Evolutionary conservation across 2,888 invertebrate genomes (phyloP), one percentile per base, ranked within the genome.

Genomic region (Chromoteleia sp.): DNA sequence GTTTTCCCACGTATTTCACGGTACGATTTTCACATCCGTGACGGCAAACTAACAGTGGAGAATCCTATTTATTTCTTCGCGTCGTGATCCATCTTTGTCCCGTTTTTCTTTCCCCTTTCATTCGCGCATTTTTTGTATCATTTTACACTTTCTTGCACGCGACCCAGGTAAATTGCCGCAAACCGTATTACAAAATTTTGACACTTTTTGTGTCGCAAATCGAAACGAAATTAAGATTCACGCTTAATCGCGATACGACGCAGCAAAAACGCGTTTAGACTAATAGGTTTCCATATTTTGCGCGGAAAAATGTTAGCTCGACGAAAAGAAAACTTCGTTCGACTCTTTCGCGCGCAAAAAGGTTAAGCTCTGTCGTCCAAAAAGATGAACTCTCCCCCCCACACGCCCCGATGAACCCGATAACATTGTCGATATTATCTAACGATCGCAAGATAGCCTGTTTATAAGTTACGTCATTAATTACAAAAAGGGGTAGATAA

Each of bases 1-100:
- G 65, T 41, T 75, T 75, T 75, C 75, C 65, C 75, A 75, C 56
- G 75, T 75, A 75, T 75, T 75, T 75, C 58, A 75, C 75, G 29
- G 65, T 56, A 41, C 56, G 58, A 75, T 75, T 75, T 75, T 65
- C 58, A 75, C 75, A 61, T 75, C 75, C 75, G 65, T 73, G 73
- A 73, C 73, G 73, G 52, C 30, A 54, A 45, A 75, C 67, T 58
- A 67, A 67, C 58, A 58, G 58, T 21, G 50, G 10, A 67, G 58
- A 75, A 75, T 75, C 75, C 75, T 67, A 59, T 75, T 75, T 75
- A 75, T 75, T 67, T 67, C 75, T 58, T 50, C 58, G 19, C 29
- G 29, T 30, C 59, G 58, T 39, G 54, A 75, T 75, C 75, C 58
- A 50, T 67, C 75, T 75, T 75, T 75, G 58, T 59, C 58, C 33